A percentile compares a stretch with the other conserved stretches of the same genome.
Conservation (phyloP, 2,113 vertebrate species). For the Romanogobio albipinnatus region DNA sequence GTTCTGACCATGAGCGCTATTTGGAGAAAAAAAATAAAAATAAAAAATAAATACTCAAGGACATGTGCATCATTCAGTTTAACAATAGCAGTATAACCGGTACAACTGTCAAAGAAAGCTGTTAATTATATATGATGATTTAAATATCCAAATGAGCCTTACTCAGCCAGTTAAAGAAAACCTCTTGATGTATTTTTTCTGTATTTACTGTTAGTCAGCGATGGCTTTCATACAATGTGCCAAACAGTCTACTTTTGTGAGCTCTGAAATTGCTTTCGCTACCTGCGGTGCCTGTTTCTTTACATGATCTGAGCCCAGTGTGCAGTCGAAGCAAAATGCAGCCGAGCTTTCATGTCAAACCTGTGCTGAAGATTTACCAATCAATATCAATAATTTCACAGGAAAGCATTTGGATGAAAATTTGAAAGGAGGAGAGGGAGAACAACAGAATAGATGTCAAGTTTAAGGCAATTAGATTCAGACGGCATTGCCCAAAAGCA, state of each 20-base stretch:
- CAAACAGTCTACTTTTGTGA: slow-evolving; percentile 6
- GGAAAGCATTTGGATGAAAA: slow-evolving; percentile 52
- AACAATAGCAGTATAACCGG: not conserved
- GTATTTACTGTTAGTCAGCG: not conserved
- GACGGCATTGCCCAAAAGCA: not conserved
- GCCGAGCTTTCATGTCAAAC: slow-evolving; percentile 45
- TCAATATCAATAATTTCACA: slow-evolving; percentile 29
- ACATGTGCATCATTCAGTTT: not conserved
- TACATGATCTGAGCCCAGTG: slow-evolving; percentile 34
- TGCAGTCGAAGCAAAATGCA: slow-evolving; percentile 42
- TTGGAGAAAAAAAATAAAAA: no score
- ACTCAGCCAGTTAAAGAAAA: not conserved
- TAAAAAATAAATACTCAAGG: not conserved
- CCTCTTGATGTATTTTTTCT: not conserved
- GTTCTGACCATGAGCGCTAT: not conserved
- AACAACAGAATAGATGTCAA: slow-evolving; percentile 31
- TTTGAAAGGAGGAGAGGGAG: slow-evolving; percentile 30
- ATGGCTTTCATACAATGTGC: slow-evolving; percentile 13
- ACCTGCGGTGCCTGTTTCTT: slow-evolving; percentile 36
- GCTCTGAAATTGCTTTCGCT: slow-evolving; percentile 27
- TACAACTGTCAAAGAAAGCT: not conserved
- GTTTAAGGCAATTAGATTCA: slow-evolving; percentile 22
- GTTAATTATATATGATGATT: not conserved
- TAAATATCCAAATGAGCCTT: not conserved
- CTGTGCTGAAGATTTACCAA: slow-evolving; percentile 42